A percentile compares a stretch with the other conserved stretches of the same genome.
Evolutionary conservation across 2,113 vertebrate species (phyloP).

Genomic region (Salvator merianae): DNA sequence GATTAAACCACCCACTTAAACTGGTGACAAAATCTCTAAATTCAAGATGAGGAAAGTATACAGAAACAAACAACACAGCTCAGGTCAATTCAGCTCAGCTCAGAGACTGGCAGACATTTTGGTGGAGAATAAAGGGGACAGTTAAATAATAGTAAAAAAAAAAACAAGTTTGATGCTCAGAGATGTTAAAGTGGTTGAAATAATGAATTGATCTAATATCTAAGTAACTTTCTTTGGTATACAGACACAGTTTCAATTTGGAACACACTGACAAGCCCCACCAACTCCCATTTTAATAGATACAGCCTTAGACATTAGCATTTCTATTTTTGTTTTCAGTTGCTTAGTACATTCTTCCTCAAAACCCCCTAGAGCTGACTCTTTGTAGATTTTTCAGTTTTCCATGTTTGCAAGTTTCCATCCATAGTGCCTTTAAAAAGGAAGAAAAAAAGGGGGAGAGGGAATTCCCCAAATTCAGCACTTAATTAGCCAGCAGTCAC

Average conservation of each 20-base stretch:
- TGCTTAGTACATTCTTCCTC: not conserved
- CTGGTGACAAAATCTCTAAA: too few species aligned
- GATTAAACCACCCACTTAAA: too few species aligned
- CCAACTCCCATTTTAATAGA: too few species aligned
- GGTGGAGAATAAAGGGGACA: not conserved
- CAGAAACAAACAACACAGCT: not conserved
- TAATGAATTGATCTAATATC: not conserved
- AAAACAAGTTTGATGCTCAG: not conserved
- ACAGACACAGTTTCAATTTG: not conserved
- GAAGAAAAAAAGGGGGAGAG: not conserved
- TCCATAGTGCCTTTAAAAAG: not conserved
- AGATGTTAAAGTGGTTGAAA: not conserved
- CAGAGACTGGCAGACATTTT: not conserved
- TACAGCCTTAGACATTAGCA: not conserved
- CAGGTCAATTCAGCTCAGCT: too few species aligned
- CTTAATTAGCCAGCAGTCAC: not conserved
- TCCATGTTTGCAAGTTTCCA: not conserved
- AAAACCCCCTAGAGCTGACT: not conserved
- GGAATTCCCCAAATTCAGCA: not conserved
- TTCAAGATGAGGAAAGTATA: not conserved
- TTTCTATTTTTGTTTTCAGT: not conserved
- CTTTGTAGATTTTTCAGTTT: not conserved
- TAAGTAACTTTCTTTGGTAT: not conserved
- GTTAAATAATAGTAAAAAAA: not conserved
- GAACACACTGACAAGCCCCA: not conserved